Evolutionary conservation across 1,140 invertebrate genomes (phyloP).

Genomic region (Penaeus japonicus): DNA sequence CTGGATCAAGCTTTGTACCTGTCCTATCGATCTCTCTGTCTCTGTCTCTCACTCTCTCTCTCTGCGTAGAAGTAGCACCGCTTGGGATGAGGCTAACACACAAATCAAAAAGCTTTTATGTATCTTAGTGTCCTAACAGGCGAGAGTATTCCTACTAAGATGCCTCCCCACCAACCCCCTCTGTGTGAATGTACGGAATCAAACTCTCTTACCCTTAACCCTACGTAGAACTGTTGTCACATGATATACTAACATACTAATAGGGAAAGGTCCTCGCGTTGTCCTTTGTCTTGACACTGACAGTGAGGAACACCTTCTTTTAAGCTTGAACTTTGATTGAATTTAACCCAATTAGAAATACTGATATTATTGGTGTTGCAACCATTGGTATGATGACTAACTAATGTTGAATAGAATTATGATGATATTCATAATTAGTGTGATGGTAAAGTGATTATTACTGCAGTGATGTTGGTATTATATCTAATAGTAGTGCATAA

Average conservation of each 20-base stretch:
- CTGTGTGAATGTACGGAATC: conserved; percentile 30
- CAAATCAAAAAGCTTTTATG: neutral
- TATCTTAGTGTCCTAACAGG: neutral
- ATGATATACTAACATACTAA: neutral
- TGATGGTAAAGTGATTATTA: too few species aligned
- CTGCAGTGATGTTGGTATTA: too few species aligned
- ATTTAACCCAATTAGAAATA: too few species aligned
- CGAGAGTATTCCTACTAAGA: neutral
- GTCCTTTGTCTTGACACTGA: too few species aligned
- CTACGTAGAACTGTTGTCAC: neutral
- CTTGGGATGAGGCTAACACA: neutral
- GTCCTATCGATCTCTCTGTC: conserved; percentile 26
- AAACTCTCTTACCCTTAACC: conserved; percentile 15
- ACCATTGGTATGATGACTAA: too few species aligned
- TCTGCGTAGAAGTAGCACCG: neutral
- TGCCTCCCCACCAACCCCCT: conserved; percentile 53
- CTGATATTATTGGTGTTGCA: too few species aligned
- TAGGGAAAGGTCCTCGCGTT: too few species aligned
- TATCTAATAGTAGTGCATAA: too few species aligned
- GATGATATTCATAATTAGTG: too few species aligned
- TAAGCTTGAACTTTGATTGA: too few species aligned
- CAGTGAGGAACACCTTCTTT: too few species aligned
- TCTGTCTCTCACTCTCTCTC: conserved; percentile 32
- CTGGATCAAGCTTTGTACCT: conserved; percentile 6
- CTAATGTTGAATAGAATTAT: too few species aligned